Percentiles rank a stretch among this genome's conserved stretches.
phyloP scores from a whole-genome alignment of 1,140 invertebrate genomes.

The Drosophila willistoni region DNA sequence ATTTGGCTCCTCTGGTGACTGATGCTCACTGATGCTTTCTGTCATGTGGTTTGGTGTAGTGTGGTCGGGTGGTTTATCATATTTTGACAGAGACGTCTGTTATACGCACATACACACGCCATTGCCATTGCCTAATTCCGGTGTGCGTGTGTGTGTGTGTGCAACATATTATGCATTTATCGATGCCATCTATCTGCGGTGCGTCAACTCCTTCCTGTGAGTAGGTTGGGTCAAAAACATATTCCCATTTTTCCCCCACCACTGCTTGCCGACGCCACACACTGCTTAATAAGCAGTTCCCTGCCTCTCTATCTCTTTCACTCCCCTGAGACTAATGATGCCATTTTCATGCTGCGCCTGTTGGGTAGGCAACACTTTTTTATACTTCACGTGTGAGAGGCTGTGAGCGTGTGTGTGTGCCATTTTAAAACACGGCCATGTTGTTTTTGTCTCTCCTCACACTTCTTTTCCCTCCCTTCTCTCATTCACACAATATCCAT shows the following conservation, averaged over 20 bases:
- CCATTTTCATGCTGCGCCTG: slow-evolving; percentile 41
- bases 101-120: slow-evolving; percentile 5
- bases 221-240: slow-evolving; percentile 35
- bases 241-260: slow-evolving; percentile 33
- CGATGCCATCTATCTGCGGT: slow-evolving; percentile 69
- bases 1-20: slow-evolving; percentile 27
- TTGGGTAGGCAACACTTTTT: slow-evolving; percentile 69
- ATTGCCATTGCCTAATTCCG: slow-evolving; percentile 40
- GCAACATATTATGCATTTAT: slow-evolving; percentile 70
- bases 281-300: slow-evolving; percentile 1
- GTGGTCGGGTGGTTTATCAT: slow-evolving; percentile 32
- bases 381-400: slow-evolving; percentile 37
- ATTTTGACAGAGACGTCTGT: slow-evolving; percentile 35
- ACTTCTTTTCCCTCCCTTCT: slow-evolving; percentile 11
- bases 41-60: slow-evolving; percentile 34
- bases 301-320: not conserved
- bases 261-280: too few relatives aligned
- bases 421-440: slow-evolving; percentile 46
- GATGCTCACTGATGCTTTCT: slow-evolving; percentile 36
- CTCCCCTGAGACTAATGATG: slow-evolving; percentile 45
- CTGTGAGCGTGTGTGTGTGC: slow-evolving; percentile 46
- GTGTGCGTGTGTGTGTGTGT: slow-evolving; percentile 33
- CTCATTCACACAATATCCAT: too few relatives aligned
- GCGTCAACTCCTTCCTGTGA: slow-evolving; percentile 62
- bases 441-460: slow-evolving; percentile 1